These are phyloP conservation scores for Ciconia boyciana DNA, from an alignment of 2,113 vertebrate species.

Conservation along the genomic window DNA sequence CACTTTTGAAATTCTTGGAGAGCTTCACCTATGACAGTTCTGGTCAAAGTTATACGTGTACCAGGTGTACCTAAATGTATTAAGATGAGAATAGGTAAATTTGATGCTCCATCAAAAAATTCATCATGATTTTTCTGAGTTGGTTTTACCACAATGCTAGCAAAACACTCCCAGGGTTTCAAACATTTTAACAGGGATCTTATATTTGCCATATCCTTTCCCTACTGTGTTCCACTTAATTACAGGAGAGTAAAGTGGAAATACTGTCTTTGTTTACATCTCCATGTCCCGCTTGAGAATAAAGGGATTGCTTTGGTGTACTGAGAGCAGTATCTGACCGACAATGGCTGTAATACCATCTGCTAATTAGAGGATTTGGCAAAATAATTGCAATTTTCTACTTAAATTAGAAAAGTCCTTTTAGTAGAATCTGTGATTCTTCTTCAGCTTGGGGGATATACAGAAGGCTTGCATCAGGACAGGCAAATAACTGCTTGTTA, in stretches of 20 bases:
- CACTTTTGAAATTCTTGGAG: background rate
- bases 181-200: background rate
- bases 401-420: background rate
- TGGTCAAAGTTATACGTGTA: background rate
- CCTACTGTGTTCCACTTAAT: background rate
- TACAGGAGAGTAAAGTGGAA: background rate
- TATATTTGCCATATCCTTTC: background rate
- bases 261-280: background rate
- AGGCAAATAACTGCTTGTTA: background rate
- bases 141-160: background rate
- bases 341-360: background rate
- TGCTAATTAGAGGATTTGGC: conserved; percentile 23
- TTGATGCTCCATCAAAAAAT: background rate
- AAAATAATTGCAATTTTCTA: conserved; percentile 17
- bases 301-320: background rate
- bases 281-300: background rate
- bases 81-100: background rate
- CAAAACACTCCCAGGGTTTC: background rate
- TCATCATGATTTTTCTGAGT: background rate
- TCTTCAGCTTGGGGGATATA: background rate
- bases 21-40: background rate
- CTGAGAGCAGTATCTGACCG: background rate
- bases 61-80: background rate
- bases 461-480: background rate
- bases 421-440: background rate